These are phyloP conservation scores for Aporrectodea caliginosa DNA, from an alignment of 1,140 invertebrate species.

Conservation along the genomic window DNA sequence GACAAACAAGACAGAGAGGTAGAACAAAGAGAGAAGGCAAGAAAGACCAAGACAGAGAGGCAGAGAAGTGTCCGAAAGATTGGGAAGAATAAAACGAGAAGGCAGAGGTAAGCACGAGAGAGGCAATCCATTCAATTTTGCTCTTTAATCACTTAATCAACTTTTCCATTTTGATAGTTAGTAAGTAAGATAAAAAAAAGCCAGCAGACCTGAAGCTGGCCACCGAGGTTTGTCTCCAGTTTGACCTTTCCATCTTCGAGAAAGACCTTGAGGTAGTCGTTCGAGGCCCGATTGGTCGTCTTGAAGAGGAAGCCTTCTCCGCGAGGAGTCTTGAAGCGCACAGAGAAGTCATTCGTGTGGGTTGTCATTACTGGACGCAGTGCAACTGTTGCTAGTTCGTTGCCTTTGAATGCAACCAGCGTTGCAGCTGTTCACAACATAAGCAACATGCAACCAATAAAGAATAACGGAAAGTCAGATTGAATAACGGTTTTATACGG, in stretches of 20 bases:
- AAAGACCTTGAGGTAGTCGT: constrained; percentile 38
- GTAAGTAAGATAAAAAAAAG: neutral
- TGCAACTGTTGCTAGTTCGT: neutral
- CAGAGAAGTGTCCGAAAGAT: no score
- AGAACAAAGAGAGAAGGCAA: no score
- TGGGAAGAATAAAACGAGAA: no score
- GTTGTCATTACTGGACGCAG: constrained; percentile 21
- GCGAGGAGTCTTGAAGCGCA: constrained; percentile 44
- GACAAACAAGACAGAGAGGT: no score
- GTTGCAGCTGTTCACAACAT: neutral
- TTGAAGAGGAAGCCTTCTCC: constrained; percentile 43
- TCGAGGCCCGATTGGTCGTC: constrained; percentile 35
- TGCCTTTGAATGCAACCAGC: neutral
- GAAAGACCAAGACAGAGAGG: no score
- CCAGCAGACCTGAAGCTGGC: constrained; percentile 37
- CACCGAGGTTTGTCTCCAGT: constrained; percentile 42
- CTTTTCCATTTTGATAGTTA: no score
- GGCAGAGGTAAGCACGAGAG: no score
- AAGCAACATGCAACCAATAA: neutral
- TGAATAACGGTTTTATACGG: no score
- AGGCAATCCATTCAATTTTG: no score
- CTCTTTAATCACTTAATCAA: no score
- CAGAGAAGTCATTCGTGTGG: constrained; percentile 45
- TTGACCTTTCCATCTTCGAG: constrained; percentile 41
- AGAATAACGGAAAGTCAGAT: no score